phyloP scores from a whole-genome alignment of 2,888 invertebrate genomes.

The Dyspetes luteomarginatus region DNA sequence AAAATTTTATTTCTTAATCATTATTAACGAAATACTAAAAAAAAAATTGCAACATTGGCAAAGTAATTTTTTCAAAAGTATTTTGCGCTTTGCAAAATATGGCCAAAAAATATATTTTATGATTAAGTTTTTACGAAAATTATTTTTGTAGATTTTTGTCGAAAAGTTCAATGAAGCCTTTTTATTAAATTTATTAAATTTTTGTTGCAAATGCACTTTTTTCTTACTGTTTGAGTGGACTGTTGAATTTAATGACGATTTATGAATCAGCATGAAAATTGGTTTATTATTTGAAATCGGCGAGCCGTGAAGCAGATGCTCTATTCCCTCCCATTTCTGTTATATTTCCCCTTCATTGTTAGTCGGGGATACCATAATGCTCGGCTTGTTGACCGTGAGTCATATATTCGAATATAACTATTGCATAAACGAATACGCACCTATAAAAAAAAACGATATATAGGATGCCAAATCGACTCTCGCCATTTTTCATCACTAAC shows the following conservation, averaged over 20 bases:
- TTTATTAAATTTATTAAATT: background rate
- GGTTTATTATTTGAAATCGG: slow-evolving; percentile 54
- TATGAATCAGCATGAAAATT: slow-evolving; percentile 20
- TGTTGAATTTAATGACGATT: slow-evolving; percentile 1
- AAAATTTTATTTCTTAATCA: too few species aligned
- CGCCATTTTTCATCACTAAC: too few species aligned
- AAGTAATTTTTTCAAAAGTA: too few species aligned
- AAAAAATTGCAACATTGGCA: too few species aligned
- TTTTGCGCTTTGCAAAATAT: too few species aligned
- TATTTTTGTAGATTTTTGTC: background rate
- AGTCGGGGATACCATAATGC: slow-evolving; percentile 3
- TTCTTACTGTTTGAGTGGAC: background rate
- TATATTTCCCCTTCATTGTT: slow-evolving; percentile 31
- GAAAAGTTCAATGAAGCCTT: too few species aligned
- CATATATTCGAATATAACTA: slow-evolving; percentile 44
- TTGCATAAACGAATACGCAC: slow-evolving; percentile 37
- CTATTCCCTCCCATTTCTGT: background rate
- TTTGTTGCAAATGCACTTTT: background rate
- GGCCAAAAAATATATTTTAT: too few species aligned
- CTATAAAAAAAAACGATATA: slow-evolving; percentile 13
- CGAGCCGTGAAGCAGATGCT: slow-evolving; percentile 58
- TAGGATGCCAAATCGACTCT: too few species aligned
- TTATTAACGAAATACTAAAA: too few species aligned
- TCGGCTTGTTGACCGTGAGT: slow-evolving; percentile 54
- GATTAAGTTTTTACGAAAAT: too few species aligned